Conservation (phyloP, 2,888 invertebrate genomes). For the Drosophila incognita region DNA sequence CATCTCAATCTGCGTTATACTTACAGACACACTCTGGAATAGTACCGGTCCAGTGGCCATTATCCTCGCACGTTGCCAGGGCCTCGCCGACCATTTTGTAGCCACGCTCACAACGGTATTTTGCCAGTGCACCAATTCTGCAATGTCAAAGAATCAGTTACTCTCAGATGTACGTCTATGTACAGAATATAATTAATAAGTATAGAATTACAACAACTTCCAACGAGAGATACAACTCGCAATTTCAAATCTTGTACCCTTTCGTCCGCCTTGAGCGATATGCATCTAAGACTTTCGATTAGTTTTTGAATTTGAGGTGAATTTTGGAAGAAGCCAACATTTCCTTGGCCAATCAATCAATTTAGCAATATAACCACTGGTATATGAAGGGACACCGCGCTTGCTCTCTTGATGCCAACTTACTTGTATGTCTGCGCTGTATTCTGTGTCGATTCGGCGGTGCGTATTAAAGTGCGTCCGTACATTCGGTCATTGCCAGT, state of each 20-base stretch:
- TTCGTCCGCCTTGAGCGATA: too few species aligned
- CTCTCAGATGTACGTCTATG: not conserved
- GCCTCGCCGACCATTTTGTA: constrained; percentile 95
- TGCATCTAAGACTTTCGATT: too few species aligned
- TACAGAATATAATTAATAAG: not conserved
- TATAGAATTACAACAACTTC: not conserved
- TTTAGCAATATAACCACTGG: not conserved
- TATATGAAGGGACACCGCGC: not conserved
- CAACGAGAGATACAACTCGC: not conserved
- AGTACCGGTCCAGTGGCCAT: constrained; percentile 93
- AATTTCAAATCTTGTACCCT: not conserved
- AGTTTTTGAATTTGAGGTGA: too few species aligned
- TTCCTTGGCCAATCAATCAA: not conserved
- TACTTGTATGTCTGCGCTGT: constrained; percentile 91
- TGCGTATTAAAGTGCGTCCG: constrained; percentile 92
- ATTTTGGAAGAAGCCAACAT: not conserved
- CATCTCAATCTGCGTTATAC: constrained; percentile 74
- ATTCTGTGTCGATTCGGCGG: constrained; percentile 88
- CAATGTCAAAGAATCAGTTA: not conserved
- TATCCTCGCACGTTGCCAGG: constrained; percentile 93
- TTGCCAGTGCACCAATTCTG: constrained; percentile 92
- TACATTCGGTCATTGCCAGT: constrained; percentile 96
- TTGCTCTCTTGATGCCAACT: constrained; percentile 8
- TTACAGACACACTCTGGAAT: constrained; percentile 94
- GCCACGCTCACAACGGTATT: constrained; percentile 95